Conservation (phyloP, 2,113 vertebrate species). For the Physeter macrocephalus region DNA sequence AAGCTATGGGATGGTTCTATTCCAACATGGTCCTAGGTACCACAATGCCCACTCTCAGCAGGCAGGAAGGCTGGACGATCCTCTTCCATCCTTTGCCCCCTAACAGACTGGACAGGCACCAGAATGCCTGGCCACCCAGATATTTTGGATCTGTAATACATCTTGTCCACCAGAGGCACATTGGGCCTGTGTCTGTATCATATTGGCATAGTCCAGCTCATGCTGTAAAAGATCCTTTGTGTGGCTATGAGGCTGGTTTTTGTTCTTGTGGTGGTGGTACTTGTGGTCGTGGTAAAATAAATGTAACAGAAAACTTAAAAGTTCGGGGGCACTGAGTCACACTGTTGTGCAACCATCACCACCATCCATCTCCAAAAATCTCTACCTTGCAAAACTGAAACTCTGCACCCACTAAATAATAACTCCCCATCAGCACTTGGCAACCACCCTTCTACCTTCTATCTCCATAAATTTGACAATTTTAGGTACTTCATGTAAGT, state of each 20-base stretch:
- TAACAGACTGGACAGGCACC: not conserved
- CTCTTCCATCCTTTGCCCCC: not conserved
- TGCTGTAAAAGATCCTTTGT: not conserved
- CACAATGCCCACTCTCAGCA: not conserved
- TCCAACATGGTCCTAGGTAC: not conserved
- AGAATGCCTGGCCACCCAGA: not conserved
- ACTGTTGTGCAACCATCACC: not conserved
- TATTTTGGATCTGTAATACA: not conserved
- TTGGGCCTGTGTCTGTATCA: not conserved
- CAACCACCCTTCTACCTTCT: not conserved
- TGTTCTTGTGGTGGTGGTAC: not conserved
- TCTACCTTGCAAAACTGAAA: not conserved
- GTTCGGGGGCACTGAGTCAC: not conserved
- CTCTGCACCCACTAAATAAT: not conserved
- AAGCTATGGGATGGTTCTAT: not conserved
- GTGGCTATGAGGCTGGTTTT: not conserved
- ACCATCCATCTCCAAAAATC: not conserved
- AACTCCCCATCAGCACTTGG: not conserved
- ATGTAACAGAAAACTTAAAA: not conserved
- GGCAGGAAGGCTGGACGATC: not conserved
- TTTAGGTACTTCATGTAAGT: not conserved
- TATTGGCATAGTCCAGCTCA: not conserved
- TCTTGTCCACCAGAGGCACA: not conserved
- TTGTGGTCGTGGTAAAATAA: not conserved
- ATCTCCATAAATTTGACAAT: not conserved